Evolutionary conservation across 2,888 invertebrate species (phyloP).

Genomic region (Arctia plantaginis): DNA sequence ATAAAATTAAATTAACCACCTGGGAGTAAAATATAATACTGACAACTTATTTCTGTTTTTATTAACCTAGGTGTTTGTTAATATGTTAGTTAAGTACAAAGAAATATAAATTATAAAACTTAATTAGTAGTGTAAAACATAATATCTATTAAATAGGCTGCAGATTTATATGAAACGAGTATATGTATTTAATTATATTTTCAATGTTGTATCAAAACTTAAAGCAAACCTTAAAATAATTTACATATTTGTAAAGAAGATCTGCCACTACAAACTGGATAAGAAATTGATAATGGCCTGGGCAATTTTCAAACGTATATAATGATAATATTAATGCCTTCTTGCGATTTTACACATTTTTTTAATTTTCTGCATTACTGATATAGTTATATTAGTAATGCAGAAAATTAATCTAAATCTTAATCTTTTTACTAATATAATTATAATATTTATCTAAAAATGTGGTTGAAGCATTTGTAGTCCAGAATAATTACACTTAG

Average conservation of each 20-base stretch:
- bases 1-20: slow-evolving; percentile 23
- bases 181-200: slow-evolving; percentile 10
- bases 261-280: background rate
- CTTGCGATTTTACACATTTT: background rate
- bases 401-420: too few relatives aligned
- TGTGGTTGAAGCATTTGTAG: background rate
- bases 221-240: slow-evolving; percentile 15
- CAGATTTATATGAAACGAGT: slow-evolving; percentile 8
- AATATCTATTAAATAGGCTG: slow-evolving; percentile 10
- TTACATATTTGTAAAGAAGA: slow-evolving; percentile 17
- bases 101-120: slow-evolving; percentile 21
- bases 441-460: background rate
- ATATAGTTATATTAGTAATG: too few relatives aligned
- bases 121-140: slow-evolving; percentile 19
- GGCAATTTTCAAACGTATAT: background rate
- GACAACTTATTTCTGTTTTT: slow-evolving; percentile 30
- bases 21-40: slow-evolving; percentile 46
- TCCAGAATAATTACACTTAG: background rate
- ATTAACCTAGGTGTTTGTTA: slow-evolving; percentile 30
- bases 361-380: background rate
- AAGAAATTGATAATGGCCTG: background rate
- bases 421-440: too few relatives aligned
- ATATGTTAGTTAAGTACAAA: slow-evolving; percentile 45
- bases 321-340: background rate
- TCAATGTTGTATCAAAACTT: slow-evolving; percentile 18